Percentiles rank a stretch among this genome's conserved stretches.
phyloP scores from a whole-genome alignment of 1,140 invertebrate species.

The Heliconius hermathena region DNA sequence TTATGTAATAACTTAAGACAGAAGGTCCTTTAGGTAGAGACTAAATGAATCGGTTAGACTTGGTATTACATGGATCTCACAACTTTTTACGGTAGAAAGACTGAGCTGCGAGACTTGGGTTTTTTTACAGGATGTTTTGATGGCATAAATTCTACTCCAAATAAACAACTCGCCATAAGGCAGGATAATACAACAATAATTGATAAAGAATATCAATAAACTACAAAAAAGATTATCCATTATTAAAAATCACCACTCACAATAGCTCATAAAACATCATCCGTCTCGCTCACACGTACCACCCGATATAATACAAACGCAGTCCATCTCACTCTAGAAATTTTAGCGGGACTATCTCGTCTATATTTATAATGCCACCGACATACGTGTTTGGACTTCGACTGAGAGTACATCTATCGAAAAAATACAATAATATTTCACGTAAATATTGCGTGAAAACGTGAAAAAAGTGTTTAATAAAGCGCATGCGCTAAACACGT shows the following conservation, averaged over 20 bases:
- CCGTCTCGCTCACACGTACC: slow-evolving; percentile 5
- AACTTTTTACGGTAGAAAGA: no score
- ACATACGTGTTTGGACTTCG: slow-evolving; percentile 24
- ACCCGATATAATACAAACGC: neutral
- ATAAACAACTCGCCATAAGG: no score
- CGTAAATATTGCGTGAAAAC: slow-evolving; percentile 22
- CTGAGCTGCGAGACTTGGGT: no score
- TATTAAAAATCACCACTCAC: slow-evolving; percentile 19
- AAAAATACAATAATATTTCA: slow-evolving; percentile 26
- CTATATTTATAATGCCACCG: slow-evolving; percentile 51
- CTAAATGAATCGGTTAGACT: no score
- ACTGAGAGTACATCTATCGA: neutral
- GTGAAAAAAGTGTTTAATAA: neutral
- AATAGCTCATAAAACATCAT: neutral
- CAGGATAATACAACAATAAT: neutral
- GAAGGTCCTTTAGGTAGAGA: no score
- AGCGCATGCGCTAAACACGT: slow-evolving; percentile 50
- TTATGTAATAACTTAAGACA: no score
- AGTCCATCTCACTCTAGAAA: slow-evolving; percentile 35
- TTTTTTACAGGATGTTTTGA: no score
- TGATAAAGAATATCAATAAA: neutral
- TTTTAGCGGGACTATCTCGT: slow-evolving; percentile 45
- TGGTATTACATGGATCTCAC: no score
- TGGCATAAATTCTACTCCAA: no score
- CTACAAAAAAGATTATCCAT: neutral